A percentile compares a stretch with the other conserved stretches of the same genome.
Evolutionary conservation across 2,888 invertebrate species (phyloP).

Genomic region (Gonocerus acuteangulatus): DNA sequence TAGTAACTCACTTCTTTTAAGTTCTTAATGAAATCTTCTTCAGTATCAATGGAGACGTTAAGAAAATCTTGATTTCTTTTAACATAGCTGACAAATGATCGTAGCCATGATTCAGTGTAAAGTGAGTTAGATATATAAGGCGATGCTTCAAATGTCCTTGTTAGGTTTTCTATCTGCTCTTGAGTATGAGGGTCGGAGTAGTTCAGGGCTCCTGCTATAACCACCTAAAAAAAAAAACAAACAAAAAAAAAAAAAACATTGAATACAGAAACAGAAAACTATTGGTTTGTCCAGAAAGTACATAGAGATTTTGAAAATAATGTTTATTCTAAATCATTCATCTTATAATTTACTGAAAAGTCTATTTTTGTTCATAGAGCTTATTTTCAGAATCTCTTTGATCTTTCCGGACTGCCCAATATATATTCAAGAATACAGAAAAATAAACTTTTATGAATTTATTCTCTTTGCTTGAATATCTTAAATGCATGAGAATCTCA

Average conservation of each 20-base stretch:
- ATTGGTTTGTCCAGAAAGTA: too few species aligned
- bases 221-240: conserved; percentile 61
- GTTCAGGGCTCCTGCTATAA: conserved; percentile 69
- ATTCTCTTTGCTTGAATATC: too few species aligned
- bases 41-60: conserved; percentile 66
- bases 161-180: conserved; percentile 68
- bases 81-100: conserved; percentile 70
- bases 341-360: too few species aligned
- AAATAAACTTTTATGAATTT: too few species aligned
- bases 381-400: not conserved
- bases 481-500: too few species aligned
- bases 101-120: conserved; percentile 83
- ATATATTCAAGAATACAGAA: not conserved
- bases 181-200: conserved; percentile 73
- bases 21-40: conserved; percentile 62
- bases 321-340: too few species aligned
- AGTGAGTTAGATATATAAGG: conserved; percentile 64
- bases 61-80: conserved; percentile 65
- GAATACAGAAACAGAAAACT: too few species aligned
- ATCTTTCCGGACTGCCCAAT: not conserved
- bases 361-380: too few species aligned
- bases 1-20: conserved; percentile 57
- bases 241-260: too few species aligned
- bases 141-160: conserved; percentile 68
- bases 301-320: too few species aligned